Base-by-base conservation (phyloP, 1,140 invertebrate species). In the Drosophila tropicalis region DNA sequence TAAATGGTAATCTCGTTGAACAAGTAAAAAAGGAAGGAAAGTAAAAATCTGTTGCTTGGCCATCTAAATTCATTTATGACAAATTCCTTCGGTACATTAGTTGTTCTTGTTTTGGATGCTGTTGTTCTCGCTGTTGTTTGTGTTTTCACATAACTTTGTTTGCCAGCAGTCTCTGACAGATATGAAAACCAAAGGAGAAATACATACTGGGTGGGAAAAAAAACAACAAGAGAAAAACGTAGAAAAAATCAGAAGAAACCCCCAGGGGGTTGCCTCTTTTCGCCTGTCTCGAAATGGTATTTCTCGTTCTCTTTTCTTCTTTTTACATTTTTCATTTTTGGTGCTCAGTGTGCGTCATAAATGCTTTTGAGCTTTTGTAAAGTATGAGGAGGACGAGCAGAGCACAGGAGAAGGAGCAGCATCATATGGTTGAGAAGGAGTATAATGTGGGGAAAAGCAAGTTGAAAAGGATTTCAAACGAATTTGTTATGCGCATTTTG, bases 401-500 rank as follows among this genome's bases (percentile, higher is more conserved):
- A 0, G 9, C 9, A 39, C 5, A 44, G 41, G 5, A 44, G 5
- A 1, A n/a, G 41, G 41, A 19, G 2, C 29, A 17, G 13, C 44
- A 51, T 51, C 44, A 51, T 51, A 19, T 51, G 10, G 9, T 7
- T 47, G 44, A 13, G 34, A 15, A 44, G 6, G 41, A 44, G 41
- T 15, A 17, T 15, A 6, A 17, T 17, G 7, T 22, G 44, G 17
- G 54, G 54, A 68, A 76, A 80, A 76, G 78, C 79, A 81, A 81
- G 81, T 73, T 81, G 79, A 76, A 81, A 81, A 81, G 79, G 79
- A 81, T 81, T 81, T 76, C 77, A 81, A 80, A 81, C 79, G 79
- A 81, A 81, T 81, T 81, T 81, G 79, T 81, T 81, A 81, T 81
- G 79, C 79, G 79, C 79, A 81, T 81, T 81, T 81, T 81, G 72